Percentiles rank a stretch among this genome's conserved stretches.
Conservation (phyloP, 2,888 invertebrate genomes). For the Drepanosiphum platanoidis region DNA sequence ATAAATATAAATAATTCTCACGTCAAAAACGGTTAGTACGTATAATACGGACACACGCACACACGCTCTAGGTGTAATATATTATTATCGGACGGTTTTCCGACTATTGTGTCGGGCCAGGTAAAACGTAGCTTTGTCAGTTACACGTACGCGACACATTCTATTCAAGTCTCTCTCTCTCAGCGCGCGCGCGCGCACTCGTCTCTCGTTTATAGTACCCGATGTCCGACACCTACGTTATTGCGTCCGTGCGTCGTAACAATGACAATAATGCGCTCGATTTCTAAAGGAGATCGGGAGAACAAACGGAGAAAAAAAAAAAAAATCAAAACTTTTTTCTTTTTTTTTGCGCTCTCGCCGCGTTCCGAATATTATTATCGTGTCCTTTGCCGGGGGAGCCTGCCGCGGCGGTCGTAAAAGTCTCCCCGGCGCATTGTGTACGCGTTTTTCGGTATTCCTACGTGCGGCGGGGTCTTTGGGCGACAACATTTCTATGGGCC, state of each 20-base stretch:
- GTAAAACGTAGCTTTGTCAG: neutral
- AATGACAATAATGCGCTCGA: too few species aligned
- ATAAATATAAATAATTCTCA: too few species aligned
- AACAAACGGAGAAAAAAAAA: slow-evolving; percentile 4
- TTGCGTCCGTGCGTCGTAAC: neutral
- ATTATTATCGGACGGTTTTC: too few species aligned
- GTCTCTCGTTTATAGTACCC: neutral
- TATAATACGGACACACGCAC: too few species aligned
- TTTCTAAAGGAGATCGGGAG: slow-evolving; percentile 35
- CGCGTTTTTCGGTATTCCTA: too few species aligned
- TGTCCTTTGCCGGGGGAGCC: slow-evolving; percentile 1
- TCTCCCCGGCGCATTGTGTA: neutral
- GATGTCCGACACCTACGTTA: neutral
- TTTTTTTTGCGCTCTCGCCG: slow-evolving; percentile 20
- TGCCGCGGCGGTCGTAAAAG: slow-evolving; percentile 40
- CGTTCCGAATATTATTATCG: neutral
- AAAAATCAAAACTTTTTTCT: slow-evolving; percentile 40
- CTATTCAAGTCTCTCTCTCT: slow-evolving; percentile 18
- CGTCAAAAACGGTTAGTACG: too few species aligned
- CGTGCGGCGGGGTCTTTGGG: slow-evolving; percentile 17
- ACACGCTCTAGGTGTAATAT: too few species aligned
- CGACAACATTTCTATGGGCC: slow-evolving; percentile 26
- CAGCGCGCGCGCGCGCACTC: neutral
- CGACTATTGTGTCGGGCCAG: too few species aligned
- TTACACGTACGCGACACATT: neutral